These are phyloP conservation scores for Parnassius orleans DNA, from an alignment of 2,888 invertebrate genomes.

Conservation along the genomic window DNA sequence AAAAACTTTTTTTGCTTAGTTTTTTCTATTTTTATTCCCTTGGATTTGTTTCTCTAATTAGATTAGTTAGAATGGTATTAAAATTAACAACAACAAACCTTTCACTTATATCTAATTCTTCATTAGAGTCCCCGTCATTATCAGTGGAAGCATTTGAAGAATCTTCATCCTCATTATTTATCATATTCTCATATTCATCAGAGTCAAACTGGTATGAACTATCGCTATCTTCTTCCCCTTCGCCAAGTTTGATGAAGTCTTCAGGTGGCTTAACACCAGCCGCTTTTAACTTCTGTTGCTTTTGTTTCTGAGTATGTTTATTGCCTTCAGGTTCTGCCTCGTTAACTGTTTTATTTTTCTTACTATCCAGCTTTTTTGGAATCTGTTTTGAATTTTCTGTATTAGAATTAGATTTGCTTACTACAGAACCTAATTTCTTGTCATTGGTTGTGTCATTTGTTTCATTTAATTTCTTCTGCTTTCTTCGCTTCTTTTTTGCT, in stretches of 20 bases:
- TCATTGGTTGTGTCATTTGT: constrained; percentile 24
- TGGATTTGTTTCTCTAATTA: too few relatives aligned
- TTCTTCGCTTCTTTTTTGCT: constrained; percentile 29
- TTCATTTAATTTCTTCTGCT: constrained; percentile 29
- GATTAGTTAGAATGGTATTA: too few relatives aligned
- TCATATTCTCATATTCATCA: constrained; percentile 62
- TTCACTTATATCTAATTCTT: constrained; percentile 32
- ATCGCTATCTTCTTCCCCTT: constrained; percentile 48
- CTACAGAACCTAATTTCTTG: neutral
- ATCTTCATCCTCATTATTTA: constrained; percentile 46
- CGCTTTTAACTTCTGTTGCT: constrained; percentile 48
- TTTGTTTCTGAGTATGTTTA: constrained; percentile 47
- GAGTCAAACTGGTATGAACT: constrained; percentile 60
- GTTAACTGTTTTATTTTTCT: constrained; percentile 27
- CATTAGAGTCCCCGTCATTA: constrained; percentile 32
- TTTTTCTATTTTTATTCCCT: too few relatives aligned
- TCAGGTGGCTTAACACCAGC: constrained; percentile 50
- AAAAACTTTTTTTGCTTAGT: too few relatives aligned
- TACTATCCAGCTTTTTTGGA: constrained; percentile 20
- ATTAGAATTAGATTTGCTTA: constrained; percentile 14
- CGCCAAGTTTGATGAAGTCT: constrained; percentile 52
- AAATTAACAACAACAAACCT: constrained; percentile 5
- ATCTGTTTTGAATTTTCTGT: constrained; percentile 28
- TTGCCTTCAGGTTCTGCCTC: constrained; percentile 29
- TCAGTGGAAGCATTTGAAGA: constrained; percentile 35